Percentiles rank a stretch among this genome's conserved stretches.
These are phyloP conservation scores for Ceratosolen fusciceps DNA, from an alignment of 1,140 invertebrate species.

Conservation along the genomic window DNA sequence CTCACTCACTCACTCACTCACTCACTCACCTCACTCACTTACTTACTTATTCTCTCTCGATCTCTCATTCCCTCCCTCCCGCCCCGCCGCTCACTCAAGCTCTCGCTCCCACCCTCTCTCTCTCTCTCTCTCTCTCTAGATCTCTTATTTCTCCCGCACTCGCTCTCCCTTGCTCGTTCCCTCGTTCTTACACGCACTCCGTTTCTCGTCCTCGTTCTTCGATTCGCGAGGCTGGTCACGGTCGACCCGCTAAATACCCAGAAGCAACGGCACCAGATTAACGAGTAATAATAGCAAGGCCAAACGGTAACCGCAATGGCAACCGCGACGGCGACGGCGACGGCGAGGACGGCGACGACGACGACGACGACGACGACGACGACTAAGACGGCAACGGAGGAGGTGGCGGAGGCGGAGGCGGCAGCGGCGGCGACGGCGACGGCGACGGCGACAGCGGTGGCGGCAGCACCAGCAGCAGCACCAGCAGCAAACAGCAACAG, in stretches of 20 bases:
- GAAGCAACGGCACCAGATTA: no score
- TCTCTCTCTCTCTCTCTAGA: not conserved
- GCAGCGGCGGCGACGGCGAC: no score
- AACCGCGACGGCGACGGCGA: not conserved
- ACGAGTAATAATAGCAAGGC: no score
- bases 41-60: not conserved
- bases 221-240: not conserved
- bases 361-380: not conserved
- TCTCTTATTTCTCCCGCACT: not conserved
- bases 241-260: slow-evolving; percentile 27
- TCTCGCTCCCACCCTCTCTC: not conserved
- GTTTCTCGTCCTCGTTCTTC: not conserved
- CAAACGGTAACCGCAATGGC: no score
- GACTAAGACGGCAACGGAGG: not conserved
- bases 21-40: not conserved
- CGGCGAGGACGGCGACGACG: not conserved
- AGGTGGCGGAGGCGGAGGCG: not conserved
- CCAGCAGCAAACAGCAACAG: not conserved
- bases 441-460: not conserved
- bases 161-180: not conserved
- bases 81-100: not conserved
- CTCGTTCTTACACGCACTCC: not conserved
- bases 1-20: slow-evolving; percentile 1
- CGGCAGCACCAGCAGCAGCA: slow-evolving; percentile 2
- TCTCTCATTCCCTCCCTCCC: not conserved